Evolutionary conservation across 2,888 invertebrate genomes (phyloP).

Genomic region (Hirtodrosophila histrioides): DNA sequence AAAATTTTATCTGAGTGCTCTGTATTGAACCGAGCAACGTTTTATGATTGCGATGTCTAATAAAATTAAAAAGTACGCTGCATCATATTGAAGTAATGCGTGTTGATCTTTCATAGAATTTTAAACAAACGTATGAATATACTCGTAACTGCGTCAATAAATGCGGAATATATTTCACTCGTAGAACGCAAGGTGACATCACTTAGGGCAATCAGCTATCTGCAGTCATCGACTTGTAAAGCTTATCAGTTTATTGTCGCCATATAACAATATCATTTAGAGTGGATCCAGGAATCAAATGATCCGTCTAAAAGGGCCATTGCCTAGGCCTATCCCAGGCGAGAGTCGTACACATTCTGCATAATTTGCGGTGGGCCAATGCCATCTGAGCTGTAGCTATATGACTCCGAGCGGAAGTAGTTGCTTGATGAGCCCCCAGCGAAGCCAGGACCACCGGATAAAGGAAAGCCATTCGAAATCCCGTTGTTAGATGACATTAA

Average conservation of each 20-base stretch:
- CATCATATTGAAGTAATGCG: no score
- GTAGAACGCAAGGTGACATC: background rate
- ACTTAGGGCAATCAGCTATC: background rate
- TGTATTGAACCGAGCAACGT: no score
- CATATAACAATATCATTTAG: no score
- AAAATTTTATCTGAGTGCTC: no score
- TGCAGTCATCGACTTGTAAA: background rate
- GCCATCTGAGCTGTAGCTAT: constrained; percentile 56
- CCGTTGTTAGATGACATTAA: background rate
- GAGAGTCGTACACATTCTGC: constrained; percentile 52
- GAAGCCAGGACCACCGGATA: background rate
- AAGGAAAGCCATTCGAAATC: background rate
- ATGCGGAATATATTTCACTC: constrained; percentile 1
- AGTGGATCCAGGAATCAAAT: constrained; percentile 26
- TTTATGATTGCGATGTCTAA: no score
- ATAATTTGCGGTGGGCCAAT: constrained; percentile 52
- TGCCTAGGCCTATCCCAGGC: constrained; percentile 26
- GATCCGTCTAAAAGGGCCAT: constrained; percentile 7
- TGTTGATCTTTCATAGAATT: no score
- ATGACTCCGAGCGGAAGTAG: constrained; percentile 58
- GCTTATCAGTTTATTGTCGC: background rate
- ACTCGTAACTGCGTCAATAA: background rate
- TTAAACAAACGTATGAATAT: no score
- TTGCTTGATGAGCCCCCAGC: constrained; percentile 43
- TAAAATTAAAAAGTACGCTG: no score